Base-by-base conservation (phyloP, 2,113 vertebrate species). In the Dicrurus megarhynchus region DNA sequence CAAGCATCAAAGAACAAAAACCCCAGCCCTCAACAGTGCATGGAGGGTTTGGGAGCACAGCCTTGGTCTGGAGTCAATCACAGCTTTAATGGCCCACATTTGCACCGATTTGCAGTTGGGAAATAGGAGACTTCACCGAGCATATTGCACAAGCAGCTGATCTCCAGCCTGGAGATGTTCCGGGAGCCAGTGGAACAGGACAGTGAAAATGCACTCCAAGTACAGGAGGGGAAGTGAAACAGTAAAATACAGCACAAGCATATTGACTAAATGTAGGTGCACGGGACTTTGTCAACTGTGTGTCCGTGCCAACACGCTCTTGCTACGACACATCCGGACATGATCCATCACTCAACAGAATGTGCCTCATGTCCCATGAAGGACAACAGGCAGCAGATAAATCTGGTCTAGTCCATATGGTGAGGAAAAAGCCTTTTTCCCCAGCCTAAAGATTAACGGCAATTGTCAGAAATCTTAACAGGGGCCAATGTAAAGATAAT, bases 401-500 rank as follows among this genome's bases (percentile, higher is more conserved):
- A 96, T 95, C 77, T 94, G 94, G 84, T 89, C 83, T 92, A 27
- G 73, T 94, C 95, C 96, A 97, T 95, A 94, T 97, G 96, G 93
- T 94, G 94, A 49, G 88, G 89, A 61, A 77, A 68, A 50, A 87
- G 67, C 59, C 53, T 91, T 56, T 77, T 78, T 49, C 65, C 28
- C 46, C 19, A 7, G 52, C 42, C 76, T 30, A 59, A 93, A 96
- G 84, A 97, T 84, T 80, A 96, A 93, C 92, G 10, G 95, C 89
- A 65, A 97, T 97, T 97, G 95, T 96, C 97, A 97, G 96, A 87
- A 89, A 77, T 64, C 94, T 84, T 97, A 97, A 95, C 89, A 15
- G 32, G 49, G 77, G 77, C 79, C 95, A 94, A 89, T 61, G 70
- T 89, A 96, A 93, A 94, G 39, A 83, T 95, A 65, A 93, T 67